Evolutionary conservation across 2,113 vertebrate species (phyloP), one percentile per base, ranked within the genome.

Genomic region (Malurus elegans): DNA sequence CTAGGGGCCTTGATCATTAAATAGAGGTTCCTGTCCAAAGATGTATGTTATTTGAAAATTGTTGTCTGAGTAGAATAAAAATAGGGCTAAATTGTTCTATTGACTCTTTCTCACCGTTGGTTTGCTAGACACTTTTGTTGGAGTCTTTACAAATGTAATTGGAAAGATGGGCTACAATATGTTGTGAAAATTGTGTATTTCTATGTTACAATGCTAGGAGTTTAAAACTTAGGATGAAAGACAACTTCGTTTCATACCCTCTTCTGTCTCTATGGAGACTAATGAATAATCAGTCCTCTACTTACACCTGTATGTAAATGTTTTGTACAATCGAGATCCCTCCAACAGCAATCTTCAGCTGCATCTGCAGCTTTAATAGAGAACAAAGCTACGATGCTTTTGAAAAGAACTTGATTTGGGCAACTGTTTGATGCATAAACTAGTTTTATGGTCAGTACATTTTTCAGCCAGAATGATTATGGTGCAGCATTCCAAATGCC

Each of bases 1-100:
- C 53, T 34, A 60, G 9, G 10, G n/a, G 16, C 17, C 10, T 79
- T 40, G 5, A 4, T 29, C 7, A 31, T 66, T 56, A 51, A 32
- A 7, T 32, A 25, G 8, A 26, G 20, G 21, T 60, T 82, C 6
- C 14, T 31, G 1, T 85, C 14, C 15, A 20, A 23, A 79, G 53
- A 6, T 21, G 28, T 2, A 1, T 0, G 0, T 34, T 87, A 42
- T 28, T 51, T 64, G 28, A 57, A 79, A 81, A 38, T 38, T 62
- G 14, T 38, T 85, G 36, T 6, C 26, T 31, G 14, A 67, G 7
- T 18, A 74, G 44, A 64, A 7, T 15, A 60, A 58, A 92, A 78
- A 34, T 13, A 34, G 5, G 5, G 11, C 34, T 62, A 45, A 89
- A 51, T 66, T 70, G 18, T 31, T 60, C 8, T 20, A 7, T 4